Evolutionary conservation across 2,113 vertebrate genomes (phyloP), one percentile per base, ranked within the genome.

Genomic region (Saguinus midas): DNA sequence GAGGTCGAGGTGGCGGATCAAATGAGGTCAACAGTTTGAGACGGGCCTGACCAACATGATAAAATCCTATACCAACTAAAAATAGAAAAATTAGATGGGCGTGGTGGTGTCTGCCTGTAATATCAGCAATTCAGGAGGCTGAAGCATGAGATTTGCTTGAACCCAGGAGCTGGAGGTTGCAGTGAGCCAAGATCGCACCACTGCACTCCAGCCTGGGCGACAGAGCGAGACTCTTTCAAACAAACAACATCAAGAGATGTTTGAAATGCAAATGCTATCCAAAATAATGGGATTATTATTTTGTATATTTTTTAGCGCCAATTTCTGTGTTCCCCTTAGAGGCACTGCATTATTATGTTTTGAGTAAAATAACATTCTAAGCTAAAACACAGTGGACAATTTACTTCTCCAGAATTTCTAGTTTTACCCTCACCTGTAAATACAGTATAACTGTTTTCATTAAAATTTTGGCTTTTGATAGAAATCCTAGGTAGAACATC

Each of bases 311-410:
- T 21, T 86, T 86, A 79, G 37, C 16, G 55, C 20, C 58, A 87
- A 76, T 83, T 96, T 75, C 17, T 80, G 7, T 87, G 18, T 17
- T 96, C 20, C 32, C 37, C 45, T 90, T 87, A 68, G 25, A 97
- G 25, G 29, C 10, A 90, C 91, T 76, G 18, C 48, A 75, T 91
- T 92, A 95, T 55, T 58, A 90, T 45, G 78, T 83, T 8, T 21
- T 87, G 27, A 86, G 68, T 79, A 50, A 94, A 90, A 61, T 93
- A 48, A 75, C 9, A 78, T 73, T 94, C n/a, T 79, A 58, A 75
- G 68, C 66, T 43, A 66, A 94, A 91, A 79, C n/a, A 82, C 0
- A 68, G 32, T 32, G 18, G 18, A 78, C 10, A 48, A 82, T 48
- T 86, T 8, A 14, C 32, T 45, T 12, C 83, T 82, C 29, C 43